A percentile compares a stretch with the other conserved stretches of the same genome.
phyloP scores from a whole-genome alignment of 2,888 invertebrate species.

The Bimastos eiseni region DNA sequence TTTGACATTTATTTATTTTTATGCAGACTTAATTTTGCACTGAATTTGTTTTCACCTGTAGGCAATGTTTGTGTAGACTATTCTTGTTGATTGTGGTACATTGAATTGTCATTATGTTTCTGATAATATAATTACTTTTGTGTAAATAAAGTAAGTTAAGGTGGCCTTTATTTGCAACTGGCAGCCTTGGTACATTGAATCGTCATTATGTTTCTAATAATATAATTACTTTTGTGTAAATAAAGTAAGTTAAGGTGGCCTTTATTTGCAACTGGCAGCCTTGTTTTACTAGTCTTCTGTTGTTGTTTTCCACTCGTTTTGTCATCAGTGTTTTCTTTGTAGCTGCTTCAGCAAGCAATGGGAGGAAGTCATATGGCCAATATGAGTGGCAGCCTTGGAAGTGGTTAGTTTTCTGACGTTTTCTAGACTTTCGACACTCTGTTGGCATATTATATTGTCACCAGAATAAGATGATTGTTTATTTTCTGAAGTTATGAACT shows the following conservation, averaged over 20 bases:
- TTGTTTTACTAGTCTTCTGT: not conserved
- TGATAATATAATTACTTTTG: not conserved
- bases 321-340: not conserved
- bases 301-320: not conserved
- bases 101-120: not conserved
- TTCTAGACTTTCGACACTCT: not conserved
- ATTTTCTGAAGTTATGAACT: not conserved
- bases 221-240: not conserved
- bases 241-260: no score
- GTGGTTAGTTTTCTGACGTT: not conserved
- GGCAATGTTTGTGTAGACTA: not conserved
- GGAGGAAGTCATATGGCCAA: conserved; percentile 7
- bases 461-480: not conserved
- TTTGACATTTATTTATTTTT: not conserved
- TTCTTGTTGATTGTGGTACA: not conserved
- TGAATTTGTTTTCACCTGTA: not conserved
- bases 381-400: not conserved
- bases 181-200: not conserved
- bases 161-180: no score
- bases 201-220: not conserved
- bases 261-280: not conserved
- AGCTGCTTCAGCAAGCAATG: conserved; percentile 20
- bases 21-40: not conserved
- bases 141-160: no score
- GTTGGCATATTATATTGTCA: not conserved